Evolutionary conservation across 2,888 invertebrate genomes (phyloP), one percentile per base, ranked within the genome.

Genomic region (Drosophila paracracens): DNA sequence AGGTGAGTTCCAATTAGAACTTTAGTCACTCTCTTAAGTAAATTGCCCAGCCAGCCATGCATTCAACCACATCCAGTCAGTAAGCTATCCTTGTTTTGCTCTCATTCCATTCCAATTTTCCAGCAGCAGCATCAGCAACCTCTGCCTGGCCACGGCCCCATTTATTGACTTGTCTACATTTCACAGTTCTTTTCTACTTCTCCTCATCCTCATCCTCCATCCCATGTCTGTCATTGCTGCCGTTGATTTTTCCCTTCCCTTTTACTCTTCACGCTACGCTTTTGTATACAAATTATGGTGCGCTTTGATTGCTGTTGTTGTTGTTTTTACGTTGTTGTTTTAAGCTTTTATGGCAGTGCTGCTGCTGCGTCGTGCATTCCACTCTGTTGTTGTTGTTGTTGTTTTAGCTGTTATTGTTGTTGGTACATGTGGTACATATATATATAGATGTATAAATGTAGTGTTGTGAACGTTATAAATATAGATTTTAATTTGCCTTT

Each of bases 281-380:
- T 88, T 83, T 88, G 89, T 86, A 83, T 88, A 88, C 89, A 86
- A 83, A 83, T 83, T 84, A 88, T 88, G 75, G 83, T 74, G 80
- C 68, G 71, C 70, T 71, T 77, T 73, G 77, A 66, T 46, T 61
- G 60, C 57, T 81, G 70, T 85, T 82, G 81, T 71, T 88, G 82
- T 79, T 85, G 76, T 79, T 76, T 67, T 83, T 80, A 81, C 79
- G 76, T 82, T 83, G 82, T 85, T 82, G 83, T 67, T 80, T 82
- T 84, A 79, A 79, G 88, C 88, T 88, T 83, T 80, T 88, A 83
- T 85, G 77, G 86, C 65, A 60, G 61, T 76, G 73, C 66, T 66
- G 59, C 59, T 73, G 56, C 59, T 62, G 60, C 60, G 61, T 71
- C 69, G 71, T 70, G 71, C 69, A 71, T 71, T 61, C 74, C 56